These are phyloP conservation scores for Palythoa heliodiscus DNA, from an alignment of 92 coral and sea anemone genomes.

Conservation along the genomic window DNA sequence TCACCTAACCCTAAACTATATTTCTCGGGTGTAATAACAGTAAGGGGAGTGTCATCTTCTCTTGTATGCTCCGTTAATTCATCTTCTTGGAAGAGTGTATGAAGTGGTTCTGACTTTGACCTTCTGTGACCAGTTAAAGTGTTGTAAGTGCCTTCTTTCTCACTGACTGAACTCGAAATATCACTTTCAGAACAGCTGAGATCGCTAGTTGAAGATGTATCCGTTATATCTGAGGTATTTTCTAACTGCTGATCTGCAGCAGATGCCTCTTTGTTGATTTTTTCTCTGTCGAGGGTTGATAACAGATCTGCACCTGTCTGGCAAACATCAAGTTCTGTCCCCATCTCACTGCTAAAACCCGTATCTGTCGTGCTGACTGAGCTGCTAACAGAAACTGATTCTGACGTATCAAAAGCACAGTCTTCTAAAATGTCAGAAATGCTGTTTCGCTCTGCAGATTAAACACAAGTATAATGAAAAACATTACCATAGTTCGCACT, in stretches of 20 bases:
- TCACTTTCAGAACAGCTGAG: conserved; percentile 64
- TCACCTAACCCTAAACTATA: conserved; percentile 55
- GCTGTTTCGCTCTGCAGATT: conserved; percentile 17
- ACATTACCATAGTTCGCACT: not conserved
- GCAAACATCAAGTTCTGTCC: conserved; percentile 58
- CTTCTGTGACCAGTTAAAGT: conserved; percentile 49
- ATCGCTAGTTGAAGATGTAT: conserved; percentile 54
- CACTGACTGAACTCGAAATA: conserved; percentile 35
- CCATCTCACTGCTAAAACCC: conserved; percentile 69
- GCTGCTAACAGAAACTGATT: conserved; percentile 63
- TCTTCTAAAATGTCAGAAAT: conserved; percentile 36
- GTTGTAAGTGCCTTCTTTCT: not conserved
- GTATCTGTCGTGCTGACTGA: conserved; percentile 72
- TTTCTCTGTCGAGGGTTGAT: conserved; percentile 40
- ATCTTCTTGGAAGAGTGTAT: conserved; percentile 46
- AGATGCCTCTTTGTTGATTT: conserved; percentile 35
- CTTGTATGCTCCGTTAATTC: conserved; percentile 23
- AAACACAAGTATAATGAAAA: not conserved
- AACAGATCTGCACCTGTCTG: conserved; percentile 32
- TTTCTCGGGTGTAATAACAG: conserved; percentile 29
- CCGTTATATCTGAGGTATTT: conserved; percentile 42
- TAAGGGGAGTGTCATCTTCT: conserved; percentile 15
- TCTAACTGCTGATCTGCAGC: conserved; percentile 37
- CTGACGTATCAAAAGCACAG: conserved; percentile 66
- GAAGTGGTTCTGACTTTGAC: conserved; percentile 80